Conservation (phyloP, 2,797 vertebrate genomes). For the Cercopithecus neglectus region DNA sequence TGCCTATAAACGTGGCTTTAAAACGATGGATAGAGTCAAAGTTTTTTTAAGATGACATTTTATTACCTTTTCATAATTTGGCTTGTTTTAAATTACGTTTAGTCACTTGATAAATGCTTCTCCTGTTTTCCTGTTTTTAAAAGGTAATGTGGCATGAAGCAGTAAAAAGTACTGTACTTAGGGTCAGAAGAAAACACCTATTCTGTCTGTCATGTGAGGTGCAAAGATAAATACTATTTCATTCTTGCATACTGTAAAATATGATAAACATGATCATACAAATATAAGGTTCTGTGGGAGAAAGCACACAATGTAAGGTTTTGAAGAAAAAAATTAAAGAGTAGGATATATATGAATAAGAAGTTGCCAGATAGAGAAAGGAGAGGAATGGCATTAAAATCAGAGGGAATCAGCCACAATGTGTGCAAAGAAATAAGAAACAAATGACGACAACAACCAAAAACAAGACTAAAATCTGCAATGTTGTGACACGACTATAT, state of each 20-base stretch:
- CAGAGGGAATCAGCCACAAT: background rate
- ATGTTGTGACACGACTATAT: background rate
- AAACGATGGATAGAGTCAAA: conserved; percentile 42
- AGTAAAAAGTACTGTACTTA: background rate
- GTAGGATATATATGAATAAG: background rate
- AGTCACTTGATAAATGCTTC: conserved; percentile 32
- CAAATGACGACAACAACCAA: background rate
- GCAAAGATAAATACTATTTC: background rate
- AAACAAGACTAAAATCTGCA: background rate
- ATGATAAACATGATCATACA: background rate
- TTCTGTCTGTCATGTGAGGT: background rate
- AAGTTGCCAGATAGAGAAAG: background rate
- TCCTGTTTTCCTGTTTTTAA: background rate
- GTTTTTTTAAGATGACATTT: conserved; percentile 47
- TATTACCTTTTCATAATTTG: conserved; percentile 38
- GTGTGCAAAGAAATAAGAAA: background rate
- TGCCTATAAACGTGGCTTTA: conserved; percentile 40
- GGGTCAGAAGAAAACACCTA: background rate
- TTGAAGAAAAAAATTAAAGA: background rate
- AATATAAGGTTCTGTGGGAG: background rate
- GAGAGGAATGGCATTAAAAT: background rate
- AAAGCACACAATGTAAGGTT: background rate
- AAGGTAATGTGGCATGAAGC: background rate
- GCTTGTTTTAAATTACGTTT: conserved; percentile 61
- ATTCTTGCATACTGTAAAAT: background rate